Evolutionary conservation across 2,113 vertebrate genomes (phyloP), one percentile per base, ranked within the genome.

Genomic region (Cervus canadensis): DNA sequence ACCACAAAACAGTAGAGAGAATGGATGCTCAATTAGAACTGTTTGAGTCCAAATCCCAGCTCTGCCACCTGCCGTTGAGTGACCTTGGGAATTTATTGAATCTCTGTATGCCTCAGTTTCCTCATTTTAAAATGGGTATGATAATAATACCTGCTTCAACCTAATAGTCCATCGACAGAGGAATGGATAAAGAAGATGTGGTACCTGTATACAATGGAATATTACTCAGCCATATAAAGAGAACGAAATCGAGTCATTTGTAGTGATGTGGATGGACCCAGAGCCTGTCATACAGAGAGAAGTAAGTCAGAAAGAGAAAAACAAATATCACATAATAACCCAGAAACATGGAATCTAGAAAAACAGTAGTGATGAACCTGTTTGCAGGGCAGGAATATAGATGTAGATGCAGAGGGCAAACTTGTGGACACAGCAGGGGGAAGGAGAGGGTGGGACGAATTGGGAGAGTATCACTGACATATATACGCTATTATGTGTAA

Each of bases 201-300:
- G 11, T 43, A 43, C 3, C 19, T 43, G 71, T 43, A 25, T 25
- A 43, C 36, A 36, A 23, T 71, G 64, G 64, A 23, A 11, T 12
- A 71, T 71, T 23, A 23, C 64, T 36, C n/a, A 74, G 21, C 36
- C 71, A 43, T 43, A 43, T 23, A 43, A 74, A 43, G 11, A 36
- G 71, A 74, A 74, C 0, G 3, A 2, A 17, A 43, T 0, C 25
- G 36, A 43, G 21, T 25, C 36, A 43, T 74, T 7, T 14, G 21
- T 25, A 43, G 11, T 43, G 36, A 74, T 74, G 71, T 25, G 71
- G 71, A 43, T 43, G 71, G 71, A 43, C 21, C 5, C 21, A 14
- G 71, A 74, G 71, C 36, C 71, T 74, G 3, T 74, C 36, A n/a
- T 74, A 40, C 36, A 25, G 71, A 74, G 36, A 43, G 36, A 74